These are phyloP conservation scores for Kradibia gibbosae DNA, from an alignment of 1,140 invertebrate genomes.

Conservation along the genomic window DNA sequence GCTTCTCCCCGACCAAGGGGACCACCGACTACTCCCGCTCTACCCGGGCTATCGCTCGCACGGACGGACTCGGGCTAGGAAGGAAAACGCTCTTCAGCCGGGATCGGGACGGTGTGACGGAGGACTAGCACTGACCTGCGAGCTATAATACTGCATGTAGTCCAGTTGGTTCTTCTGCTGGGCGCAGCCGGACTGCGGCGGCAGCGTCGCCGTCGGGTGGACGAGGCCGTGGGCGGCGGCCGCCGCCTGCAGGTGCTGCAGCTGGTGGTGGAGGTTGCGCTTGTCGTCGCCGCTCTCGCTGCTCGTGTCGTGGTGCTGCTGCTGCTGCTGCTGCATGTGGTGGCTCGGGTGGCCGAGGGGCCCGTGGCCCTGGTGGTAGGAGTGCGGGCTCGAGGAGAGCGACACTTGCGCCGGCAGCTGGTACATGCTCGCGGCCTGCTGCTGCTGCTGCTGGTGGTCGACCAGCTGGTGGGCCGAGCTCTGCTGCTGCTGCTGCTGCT, in stretches of 20 bases:
- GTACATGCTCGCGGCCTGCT: conserved; percentile 71
- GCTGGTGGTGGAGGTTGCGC: conserved; percentile 70
- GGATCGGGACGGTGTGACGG: too few relatives aligned
- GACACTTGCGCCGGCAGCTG: conserved; percentile 71
- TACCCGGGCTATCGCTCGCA: too few relatives aligned
- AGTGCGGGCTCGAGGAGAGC: conserved; percentile 68
- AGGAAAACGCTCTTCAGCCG: too few relatives aligned
- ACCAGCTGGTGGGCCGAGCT: conserved; percentile 52
- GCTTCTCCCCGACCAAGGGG: too few relatives aligned
- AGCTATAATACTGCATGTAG: conserved; percentile 71
- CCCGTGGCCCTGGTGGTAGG: conserved; percentile 67
- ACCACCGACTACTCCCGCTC: too few relatives aligned
- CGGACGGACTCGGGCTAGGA: too few relatives aligned
- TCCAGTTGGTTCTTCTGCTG: conserved; percentile 71
- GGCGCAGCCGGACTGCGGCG: conserved; percentile 67
- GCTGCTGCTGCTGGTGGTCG: conserved; percentile 61
- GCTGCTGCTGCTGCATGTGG: conserved; percentile 60
- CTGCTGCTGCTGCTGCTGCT: conserved; percentile 54
- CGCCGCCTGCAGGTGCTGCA: conserved; percentile 66
- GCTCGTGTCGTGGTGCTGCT: conserved; percentile 67
- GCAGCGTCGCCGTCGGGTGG: conserved; percentile 68
- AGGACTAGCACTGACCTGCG: conserved; percentile 61
- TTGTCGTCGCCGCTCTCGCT: conserved; percentile 70
- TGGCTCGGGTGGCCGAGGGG: conserved; percentile 58
- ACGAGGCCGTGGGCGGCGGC: conserved; percentile 64